Percentiles rank a stretch among this genome's conserved stretches.
Conservation (phyloP, 2,113 vertebrate genomes). For the Rhabdomys dilectus region DNA sequence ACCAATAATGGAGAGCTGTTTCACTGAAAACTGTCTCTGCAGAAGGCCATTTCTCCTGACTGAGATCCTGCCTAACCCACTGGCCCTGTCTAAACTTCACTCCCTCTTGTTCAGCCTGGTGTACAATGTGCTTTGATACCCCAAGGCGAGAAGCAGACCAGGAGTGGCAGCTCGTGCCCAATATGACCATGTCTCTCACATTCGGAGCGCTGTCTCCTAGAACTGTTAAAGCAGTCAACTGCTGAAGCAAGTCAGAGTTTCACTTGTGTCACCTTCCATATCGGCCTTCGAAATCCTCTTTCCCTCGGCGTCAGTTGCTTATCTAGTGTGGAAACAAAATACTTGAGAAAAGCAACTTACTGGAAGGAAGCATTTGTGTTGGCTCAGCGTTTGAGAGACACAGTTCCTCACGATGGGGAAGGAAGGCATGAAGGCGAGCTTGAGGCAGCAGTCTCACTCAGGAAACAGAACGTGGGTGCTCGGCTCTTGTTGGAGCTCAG, state of each 20-base stretch:
- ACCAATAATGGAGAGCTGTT: too few species aligned
- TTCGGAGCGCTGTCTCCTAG: neutral
- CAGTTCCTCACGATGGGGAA: neutral
- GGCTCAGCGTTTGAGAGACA: neutral
- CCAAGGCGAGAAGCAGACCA: too few species aligned
- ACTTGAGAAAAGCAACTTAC: neutral
- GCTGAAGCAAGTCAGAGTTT: neutral
- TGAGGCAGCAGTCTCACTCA: neutral
- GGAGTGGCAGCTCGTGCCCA: too few species aligned
- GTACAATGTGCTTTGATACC: too few species aligned
- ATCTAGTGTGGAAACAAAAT: neutral
- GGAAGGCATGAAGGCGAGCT: neutral
- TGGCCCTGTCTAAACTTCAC: too few species aligned
- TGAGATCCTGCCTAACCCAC: too few species aligned
- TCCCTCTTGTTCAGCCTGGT: too few species aligned
- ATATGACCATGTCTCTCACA: neutral
- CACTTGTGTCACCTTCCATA: neutral
- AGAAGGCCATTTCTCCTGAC: too few species aligned
- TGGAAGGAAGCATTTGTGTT: neutral
- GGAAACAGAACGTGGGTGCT: neutral
- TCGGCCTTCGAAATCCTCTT: neutral
- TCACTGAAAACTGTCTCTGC: too few species aligned
- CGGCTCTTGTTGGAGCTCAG: too few species aligned
- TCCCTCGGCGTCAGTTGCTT: neutral
- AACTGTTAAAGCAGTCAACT: neutral